Conservation (phyloP, 2,888 invertebrate species). For the Tethea ocularis region DNA sequence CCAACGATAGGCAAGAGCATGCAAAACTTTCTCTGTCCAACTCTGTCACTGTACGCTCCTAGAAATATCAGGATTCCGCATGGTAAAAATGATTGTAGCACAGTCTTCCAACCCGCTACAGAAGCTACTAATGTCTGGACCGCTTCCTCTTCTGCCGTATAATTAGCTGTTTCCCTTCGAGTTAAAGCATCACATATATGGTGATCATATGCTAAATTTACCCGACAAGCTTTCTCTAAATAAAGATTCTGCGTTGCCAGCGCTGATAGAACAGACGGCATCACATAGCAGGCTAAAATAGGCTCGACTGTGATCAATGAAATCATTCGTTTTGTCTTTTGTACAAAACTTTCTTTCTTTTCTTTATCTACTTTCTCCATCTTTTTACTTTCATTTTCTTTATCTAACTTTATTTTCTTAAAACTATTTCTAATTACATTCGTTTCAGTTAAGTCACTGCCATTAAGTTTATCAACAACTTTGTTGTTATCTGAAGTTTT, state of each 20-base stretch:
- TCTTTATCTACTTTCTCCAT: slow-evolving; percentile 48
- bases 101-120: slow-evolving; percentile 94
- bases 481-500: slow-evolving; percentile 58
- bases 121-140: slow-evolving; percentile 90
- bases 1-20: slow-evolving; percentile 93
- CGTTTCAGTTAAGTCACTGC: slow-evolving; percentile 66
- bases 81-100: slow-evolving; percentile 91
- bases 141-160: slow-evolving; percentile 83
- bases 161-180: slow-evolving; percentile 87
- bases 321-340: slow-evolving; percentile 83
- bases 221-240: slow-evolving; percentile 93
- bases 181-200: slow-evolving; percentile 91
- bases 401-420: slow-evolving; percentile 53
- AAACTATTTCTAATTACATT: slow-evolving; percentile 65
- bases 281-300: slow-evolving; percentile 89
- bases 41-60: slow-evolving; percentile 90
- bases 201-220: slow-evolving; percentile 89
- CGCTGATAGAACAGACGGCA: slow-evolving; percentile 86
- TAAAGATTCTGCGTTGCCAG: slow-evolving; percentile 93
- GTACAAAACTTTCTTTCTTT: slow-evolving; percentile 62
- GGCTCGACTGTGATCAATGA: slow-evolving; percentile 90
- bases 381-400: slow-evolving; percentile 40
- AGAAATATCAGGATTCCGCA: slow-evolving; percentile 91
- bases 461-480: slow-evolving; percentile 54
- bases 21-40: slow-evolving; percentile 89